Conservation (phyloP, 2,797 vertebrate species). For the Loriculus beryllinus region DNA sequence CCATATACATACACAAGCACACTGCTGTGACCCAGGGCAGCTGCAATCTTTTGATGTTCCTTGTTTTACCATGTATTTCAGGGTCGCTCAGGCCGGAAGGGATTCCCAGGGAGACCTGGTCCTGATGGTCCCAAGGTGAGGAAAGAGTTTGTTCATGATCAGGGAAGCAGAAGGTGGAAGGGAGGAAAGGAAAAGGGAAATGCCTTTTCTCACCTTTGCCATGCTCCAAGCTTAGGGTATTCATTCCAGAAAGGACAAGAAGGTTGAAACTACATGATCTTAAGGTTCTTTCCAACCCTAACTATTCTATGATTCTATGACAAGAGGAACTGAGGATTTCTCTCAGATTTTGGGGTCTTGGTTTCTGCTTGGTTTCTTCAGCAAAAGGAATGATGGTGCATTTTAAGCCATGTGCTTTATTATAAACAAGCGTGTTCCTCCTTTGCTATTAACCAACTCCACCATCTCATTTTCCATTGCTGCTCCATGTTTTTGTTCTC, state of each 20-base stretch:
- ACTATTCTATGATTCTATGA: no score
- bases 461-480: constrained; percentile 36
- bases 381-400: neutral
- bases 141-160: neutral
- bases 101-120: constrained; percentile 88
- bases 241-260: neutral
- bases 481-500: constrained; percentile 22
- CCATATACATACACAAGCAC: neutral
- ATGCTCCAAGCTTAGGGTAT: neutral
- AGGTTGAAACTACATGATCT: no score
- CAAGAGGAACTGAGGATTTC: neutral
- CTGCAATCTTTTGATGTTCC: neutral
- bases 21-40: neutral
- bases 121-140: constrained; percentile 90
- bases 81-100: constrained; percentile 91
- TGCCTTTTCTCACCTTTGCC: neutral
- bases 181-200: neutral
- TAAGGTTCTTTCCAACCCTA: no score
- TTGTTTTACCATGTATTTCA: constrained; percentile 75
- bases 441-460: constrained; percentile 31
- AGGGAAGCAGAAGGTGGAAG: neutral
- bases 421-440: neutral
- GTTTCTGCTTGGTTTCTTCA: constrained; percentile 33
- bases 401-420: neutral
- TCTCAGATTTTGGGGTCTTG: neutral